phyloP scores from a whole-genome alignment of 2,888 invertebrate species.

The Neoaliturus tenellus region DNA sequence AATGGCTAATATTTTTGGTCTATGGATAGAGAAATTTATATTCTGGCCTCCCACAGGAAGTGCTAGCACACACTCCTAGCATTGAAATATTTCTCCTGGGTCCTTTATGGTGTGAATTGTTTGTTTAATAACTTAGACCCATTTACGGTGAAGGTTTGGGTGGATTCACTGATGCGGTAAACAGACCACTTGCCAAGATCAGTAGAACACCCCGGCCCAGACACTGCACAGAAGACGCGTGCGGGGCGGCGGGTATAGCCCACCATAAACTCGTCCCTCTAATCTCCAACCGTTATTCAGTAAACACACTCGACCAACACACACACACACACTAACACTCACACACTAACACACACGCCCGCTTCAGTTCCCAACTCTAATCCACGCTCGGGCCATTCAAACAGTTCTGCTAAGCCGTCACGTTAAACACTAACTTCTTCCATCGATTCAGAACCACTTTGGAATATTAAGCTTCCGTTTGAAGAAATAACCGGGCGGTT shows the following conservation, averaged over 20 bases:
- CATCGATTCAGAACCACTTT: background rate
- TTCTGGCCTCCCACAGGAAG: too few relatives aligned
- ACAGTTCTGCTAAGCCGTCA: slow-evolving; percentile 6
- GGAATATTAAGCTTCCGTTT: background rate
- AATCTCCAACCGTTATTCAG: slow-evolving; percentile 43
- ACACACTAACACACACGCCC: background rate
- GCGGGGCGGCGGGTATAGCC: slow-evolving; percentile 28
- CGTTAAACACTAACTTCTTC: slow-evolving; percentile 3
- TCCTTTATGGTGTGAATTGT: too few relatives aligned
- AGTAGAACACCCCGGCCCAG: background rate
- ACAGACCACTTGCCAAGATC: background rate
- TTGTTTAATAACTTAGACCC: too few relatives aligned
- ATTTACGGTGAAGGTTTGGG: too few relatives aligned
- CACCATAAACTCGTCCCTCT: slow-evolving; percentile 33
- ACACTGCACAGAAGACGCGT: slow-evolving; percentile 14
- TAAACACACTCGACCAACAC: background rate
- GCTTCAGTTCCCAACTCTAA: slow-evolving; percentile 19
- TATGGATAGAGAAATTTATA: too few relatives aligned
- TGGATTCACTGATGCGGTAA: too few relatives aligned
- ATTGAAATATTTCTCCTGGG: too few relatives aligned
- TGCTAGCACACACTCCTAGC: too few relatives aligned
- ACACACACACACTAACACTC: background rate
- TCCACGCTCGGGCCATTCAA: slow-evolving; percentile 7
- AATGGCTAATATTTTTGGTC: too few relatives aligned
- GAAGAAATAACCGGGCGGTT: background rate